Percentiles rank a stretch among this genome's conserved stretches.
phyloP scores from a whole-genome alignment of 2,888 invertebrate genomes.

The Drosophila borealis region DNA sequence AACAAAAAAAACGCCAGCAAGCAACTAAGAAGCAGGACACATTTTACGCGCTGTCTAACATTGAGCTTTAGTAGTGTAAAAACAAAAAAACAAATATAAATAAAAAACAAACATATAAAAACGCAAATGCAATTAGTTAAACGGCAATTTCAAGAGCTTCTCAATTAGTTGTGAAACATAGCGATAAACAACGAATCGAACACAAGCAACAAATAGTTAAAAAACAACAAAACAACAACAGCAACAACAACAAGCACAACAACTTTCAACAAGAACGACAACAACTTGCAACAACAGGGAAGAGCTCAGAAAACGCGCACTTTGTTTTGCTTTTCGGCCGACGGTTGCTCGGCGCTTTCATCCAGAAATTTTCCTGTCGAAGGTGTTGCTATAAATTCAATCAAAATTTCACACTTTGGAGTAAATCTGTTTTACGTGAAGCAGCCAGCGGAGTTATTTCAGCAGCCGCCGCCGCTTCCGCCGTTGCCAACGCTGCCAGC shows the following conservation, averaged over 20 bases:
- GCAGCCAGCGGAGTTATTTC: constrained; percentile 85
- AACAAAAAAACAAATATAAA: constrained; percentile 22
- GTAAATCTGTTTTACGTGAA: constrained; percentile 85
- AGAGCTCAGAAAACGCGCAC: constrained; percentile 14
- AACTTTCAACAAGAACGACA: constrained; percentile 12
- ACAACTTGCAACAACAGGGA: constrained; percentile 16
- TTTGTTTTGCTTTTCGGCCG: constrained; percentile 41
- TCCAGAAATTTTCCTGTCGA: constrained; percentile 66
- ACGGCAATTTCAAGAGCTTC: constrained; percentile 80
- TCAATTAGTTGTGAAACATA: constrained; percentile 80
- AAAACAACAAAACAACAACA: constrained; percentile 16
- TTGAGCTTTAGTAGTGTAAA: constrained; percentile 82
- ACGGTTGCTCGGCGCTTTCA: constrained; percentile 59
- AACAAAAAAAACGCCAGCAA: constrained; percentile 1
- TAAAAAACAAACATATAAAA: constrained; percentile 21
- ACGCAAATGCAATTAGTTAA: constrained; percentile 51
- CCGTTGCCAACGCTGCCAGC: constrained; percentile 75
- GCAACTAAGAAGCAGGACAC: constrained; percentile 34
- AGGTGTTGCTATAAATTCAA: constrained; percentile 83
- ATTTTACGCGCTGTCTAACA: constrained; percentile 65
- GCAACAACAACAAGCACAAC: constrained; percentile 11
- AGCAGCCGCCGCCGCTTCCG: constrained; percentile 81
- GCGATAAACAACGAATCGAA: constrained; percentile 50
- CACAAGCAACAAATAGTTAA: constrained; percentile 18
- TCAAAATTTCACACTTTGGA: constrained; percentile 86